phyloP scores from a whole-genome alignment of 2,797 vertebrate genomes.

The Enteromius anoplus region DNA sequence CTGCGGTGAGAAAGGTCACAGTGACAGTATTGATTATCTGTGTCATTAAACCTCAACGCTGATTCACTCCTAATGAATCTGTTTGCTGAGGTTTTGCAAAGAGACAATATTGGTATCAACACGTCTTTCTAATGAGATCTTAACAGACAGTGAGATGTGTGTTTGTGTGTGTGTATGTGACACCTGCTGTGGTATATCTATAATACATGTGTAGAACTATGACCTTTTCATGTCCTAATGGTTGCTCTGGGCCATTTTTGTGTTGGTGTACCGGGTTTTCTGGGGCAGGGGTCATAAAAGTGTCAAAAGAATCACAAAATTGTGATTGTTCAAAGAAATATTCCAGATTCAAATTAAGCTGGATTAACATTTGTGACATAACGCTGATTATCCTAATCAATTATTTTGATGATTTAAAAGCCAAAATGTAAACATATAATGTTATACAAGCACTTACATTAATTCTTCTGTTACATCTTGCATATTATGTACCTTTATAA shows the following conservation, averaged over 20 bases:
- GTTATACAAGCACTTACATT: not conserved
- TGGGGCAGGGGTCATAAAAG: not conserved
- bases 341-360: not conserved
- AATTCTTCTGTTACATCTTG: not conserved
- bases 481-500: not conserved
- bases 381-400: not conserved
- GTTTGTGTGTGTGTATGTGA: conserved; percentile 24
- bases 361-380: not conserved
- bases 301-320: not conserved
- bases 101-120: conserved; percentile 39
- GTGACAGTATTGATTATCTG: conserved; percentile 62
- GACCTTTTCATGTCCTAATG: conserved; percentile 16
- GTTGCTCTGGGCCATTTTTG: not conserved
- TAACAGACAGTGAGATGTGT: conserved; percentile 30
- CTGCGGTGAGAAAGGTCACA: conserved; percentile 54
- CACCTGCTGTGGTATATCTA: conserved; percentile 1
- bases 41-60: conserved; percentile 50
- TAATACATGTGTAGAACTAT: not conserved
- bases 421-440: not conserved
- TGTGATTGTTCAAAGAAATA: not conserved
- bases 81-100: conserved; percentile 28
- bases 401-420: not conserved
- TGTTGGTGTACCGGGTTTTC: conserved; percentile 1
- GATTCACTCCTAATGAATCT: conserved; percentile 63
- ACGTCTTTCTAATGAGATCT: conserved; percentile 32